Base-by-base conservation (phyloP, 2,113 vertebrate genomes). In the Cochlearius cochlearius region DNA sequence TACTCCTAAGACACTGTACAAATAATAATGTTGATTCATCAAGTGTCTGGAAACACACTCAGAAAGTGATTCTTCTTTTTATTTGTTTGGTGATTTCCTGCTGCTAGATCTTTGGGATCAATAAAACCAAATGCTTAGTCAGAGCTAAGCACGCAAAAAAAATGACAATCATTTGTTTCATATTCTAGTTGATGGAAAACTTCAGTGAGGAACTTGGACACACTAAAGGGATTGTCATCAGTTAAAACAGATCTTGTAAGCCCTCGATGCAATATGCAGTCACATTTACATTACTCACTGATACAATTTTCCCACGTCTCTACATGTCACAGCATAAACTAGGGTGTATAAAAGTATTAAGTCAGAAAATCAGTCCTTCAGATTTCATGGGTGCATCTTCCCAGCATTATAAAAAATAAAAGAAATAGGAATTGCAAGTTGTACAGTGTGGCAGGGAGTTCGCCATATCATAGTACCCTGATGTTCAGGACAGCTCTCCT, bases 101-200 rank as follows among this genome's bases (percentile, higher is more conserved):
- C 52, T 84, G 50, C 30, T 47, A 34, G 59, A 50, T 79, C 62
- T 89, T 76, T 91, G 89, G 58, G 77, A 90, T 96, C 80, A 94
- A 94, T 97, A 94, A 95, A 96, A 96, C 23, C 25, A 85, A 95
- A 95, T 85, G 49, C 66, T 95, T 88, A 90, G 84, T 95, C 92
- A 95, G 88, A 97, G 27, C 69, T 85, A 85, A 94, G 56, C 45
- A 82, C 3, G 6, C 17, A 34, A 55, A 89, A 95, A 95, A 93
- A 80, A 84, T 25, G 8, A 21, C 67, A 47, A 12, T 59, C 0
- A 32, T 91, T 96, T 92, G 36, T 92, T 85, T 92, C 53, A 20
- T 62, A 39, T 92, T 94, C 41, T 89, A 55, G 43, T 26, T 58
- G 49, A 89, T 64, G 14, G 62, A 87, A 97, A 92, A 69, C 39